These are phyloP conservation scores for Saguinus imperator DNA, from an alignment of 2,113 vertebrate species.

Conservation along the genomic window DNA sequence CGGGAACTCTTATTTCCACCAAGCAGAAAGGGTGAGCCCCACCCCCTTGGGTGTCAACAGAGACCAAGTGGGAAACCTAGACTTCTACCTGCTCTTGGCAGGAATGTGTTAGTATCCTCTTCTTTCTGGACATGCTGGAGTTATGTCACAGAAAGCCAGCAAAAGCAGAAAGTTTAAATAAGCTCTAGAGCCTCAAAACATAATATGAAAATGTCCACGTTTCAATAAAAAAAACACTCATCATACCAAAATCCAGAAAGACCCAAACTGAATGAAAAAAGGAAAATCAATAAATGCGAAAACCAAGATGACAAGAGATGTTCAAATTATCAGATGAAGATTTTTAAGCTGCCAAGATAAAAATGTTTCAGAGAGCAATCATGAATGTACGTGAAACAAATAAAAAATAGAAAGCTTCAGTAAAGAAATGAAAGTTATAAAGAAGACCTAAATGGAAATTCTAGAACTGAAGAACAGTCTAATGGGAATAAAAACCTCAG, in stretches of 20 bases:
- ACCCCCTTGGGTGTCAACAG: neutral
- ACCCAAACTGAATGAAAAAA: neutral
- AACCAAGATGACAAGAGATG: neutral
- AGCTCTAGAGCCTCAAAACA: neutral
- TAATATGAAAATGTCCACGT: neutral
- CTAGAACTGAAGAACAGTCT: neutral
- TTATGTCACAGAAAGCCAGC: neutral
- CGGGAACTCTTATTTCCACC: neutral
- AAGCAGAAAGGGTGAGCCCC: neutral
- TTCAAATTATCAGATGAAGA: neutral
- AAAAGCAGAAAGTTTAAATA: neutral
- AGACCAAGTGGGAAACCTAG: neutral
- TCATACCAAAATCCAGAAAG: neutral
- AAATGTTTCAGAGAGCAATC: neutral
- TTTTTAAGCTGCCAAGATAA: neutral
- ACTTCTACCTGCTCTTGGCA: neutral
- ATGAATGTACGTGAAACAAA: neutral
- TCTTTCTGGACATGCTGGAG: neutral
- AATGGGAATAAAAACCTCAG: neutral
- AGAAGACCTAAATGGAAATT: neutral
- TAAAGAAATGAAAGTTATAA: neutral
- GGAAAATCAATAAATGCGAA: neutral
- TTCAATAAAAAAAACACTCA: neutral
- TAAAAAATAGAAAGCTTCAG: neutral
- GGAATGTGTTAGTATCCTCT: neutral